Base-by-base conservation (phyloP, 2,113 vertebrate genomes). In the Athene noctua region DNA sequence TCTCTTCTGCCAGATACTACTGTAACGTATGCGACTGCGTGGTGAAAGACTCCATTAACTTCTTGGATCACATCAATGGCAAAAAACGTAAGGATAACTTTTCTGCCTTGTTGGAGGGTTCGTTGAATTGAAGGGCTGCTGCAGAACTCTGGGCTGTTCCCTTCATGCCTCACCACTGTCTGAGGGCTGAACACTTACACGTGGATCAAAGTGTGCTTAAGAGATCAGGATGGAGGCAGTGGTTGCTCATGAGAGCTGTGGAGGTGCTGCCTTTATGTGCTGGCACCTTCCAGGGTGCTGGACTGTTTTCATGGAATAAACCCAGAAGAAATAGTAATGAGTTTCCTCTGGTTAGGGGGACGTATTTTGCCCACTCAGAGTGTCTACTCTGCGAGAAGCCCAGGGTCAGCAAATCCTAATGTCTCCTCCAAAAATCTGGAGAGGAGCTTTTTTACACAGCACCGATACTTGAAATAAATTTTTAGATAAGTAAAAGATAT, bases 11-110 rank as follows among this genome's bases (percentile, higher is more conserved):
- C 97, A 99, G 99, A 13, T 99, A 99, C 91, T 99, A 99, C 96
- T 99, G 99, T 81, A 99, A 99, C 2, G 99, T 99, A 1, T 99
- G 99, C n/a, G 99, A 99, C 98, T 99, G 99, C 16, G 99, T 99
- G 54, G 99, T 99, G 82, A 99, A 99, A 91, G 99, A 99, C 92
- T 99, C 99, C 87, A 99, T 99, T 92, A 99, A 99, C 97, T 99
- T 99, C 95, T 90, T 99, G 97, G 99, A 99, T 98, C 99, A 99
- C 98, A 99, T 99, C 98, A 99, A 99, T 59, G 99, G 99, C 84
- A 99, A 99, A 96, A 99, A 99, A 98, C 99, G 99, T 99, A 98
- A 99, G 99, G 59, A 84, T 8, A 5, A 10, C 29, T 67, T n/a
- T 75, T 71, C n/a, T 92, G 52, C 18, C 15, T 65, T 34, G 1